These are phyloP conservation scores for Andrena bicolor DNA, from an alignment of 2,888 invertebrate species.

Conservation along the genomic window DNA sequence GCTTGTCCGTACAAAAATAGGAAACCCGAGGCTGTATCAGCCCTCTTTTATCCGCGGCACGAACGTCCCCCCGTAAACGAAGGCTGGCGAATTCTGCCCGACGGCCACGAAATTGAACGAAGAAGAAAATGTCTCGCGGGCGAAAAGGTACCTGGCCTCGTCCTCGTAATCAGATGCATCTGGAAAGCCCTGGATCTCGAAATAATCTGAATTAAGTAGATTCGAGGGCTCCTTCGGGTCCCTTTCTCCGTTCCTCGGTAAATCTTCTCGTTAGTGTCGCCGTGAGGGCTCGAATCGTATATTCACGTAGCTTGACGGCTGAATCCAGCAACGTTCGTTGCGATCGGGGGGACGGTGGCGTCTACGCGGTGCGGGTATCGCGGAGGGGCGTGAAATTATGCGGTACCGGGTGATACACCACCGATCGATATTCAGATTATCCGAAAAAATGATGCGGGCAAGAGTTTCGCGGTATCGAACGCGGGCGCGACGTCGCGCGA, in stretches of 20 bases:
- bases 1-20: neutral
- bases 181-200: constrained; percentile 15
- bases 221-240: constrained; percentile 10
- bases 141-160: constrained; percentile 29
- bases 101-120: constrained; percentile 5
- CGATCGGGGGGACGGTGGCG: neutral
- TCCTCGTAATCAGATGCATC: constrained; percentile 45
- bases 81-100: constrained; percentile 10
- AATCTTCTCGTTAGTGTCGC: constrained; percentile 10
- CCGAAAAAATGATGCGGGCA: constrained; percentile 60
- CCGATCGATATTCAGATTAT: constrained; percentile 68
- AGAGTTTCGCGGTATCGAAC: constrained; percentile 39
- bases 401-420: constrained; percentile 49
- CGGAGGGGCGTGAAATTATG: constrained; percentile 39
- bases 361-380: constrained; percentile 26
- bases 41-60: neutral
- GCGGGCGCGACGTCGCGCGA: constrained; percentile 20
- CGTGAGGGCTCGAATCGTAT: neutral
- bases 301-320: neutral
- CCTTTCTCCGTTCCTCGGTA: neutral
- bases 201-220: constrained; percentile 57
- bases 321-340: neutral
- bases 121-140: neutral
- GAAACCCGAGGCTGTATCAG: neutral
- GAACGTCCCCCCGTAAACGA: neutral